phyloP scores from a whole-genome alignment of 2,113 vertebrate species.

The Podarcis raffonei region DNA sequence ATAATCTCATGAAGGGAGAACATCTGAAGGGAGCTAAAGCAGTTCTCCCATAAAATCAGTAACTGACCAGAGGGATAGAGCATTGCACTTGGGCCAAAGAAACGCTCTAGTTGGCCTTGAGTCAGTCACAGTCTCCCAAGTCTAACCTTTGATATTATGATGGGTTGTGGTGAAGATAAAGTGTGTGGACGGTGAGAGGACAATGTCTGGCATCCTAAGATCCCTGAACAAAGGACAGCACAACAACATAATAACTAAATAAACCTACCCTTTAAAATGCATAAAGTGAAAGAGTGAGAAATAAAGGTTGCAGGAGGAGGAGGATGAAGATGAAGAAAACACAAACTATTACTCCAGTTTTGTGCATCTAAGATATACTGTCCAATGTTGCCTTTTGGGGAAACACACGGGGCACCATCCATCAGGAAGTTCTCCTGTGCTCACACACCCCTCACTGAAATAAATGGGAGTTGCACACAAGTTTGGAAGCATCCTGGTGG shows the following conservation, averaged over 20 bases:
- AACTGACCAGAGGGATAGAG: background rate
- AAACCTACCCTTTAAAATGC: background rate
- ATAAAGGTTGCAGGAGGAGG: background rate
- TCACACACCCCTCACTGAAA: background rate
- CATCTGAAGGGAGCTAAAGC: no score
- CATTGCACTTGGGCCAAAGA: background rate
- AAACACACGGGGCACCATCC: conserved; percentile 6
- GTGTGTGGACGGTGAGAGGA: background rate
- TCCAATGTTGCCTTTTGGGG: conserved; percentile 13
- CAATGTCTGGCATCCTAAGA: background rate
- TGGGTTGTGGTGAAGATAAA: no score
- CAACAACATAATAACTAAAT: background rate
- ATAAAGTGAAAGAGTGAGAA: background rate
- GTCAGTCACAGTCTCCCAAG: background rate
- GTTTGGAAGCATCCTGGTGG: background rate
- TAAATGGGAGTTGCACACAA: background rate
- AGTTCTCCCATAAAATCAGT: background rate
- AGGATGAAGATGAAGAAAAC: background rate
- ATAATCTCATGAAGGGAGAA: no score
- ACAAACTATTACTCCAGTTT: background rate
- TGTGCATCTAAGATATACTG: background rate
- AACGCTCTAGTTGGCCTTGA: background rate
- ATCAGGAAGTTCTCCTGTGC: background rate
- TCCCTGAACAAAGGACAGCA: background rate
- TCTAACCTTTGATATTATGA: background rate